Conservation (phyloP, 2,113 vertebrate genomes). For the Zingel zingel region DNA sequence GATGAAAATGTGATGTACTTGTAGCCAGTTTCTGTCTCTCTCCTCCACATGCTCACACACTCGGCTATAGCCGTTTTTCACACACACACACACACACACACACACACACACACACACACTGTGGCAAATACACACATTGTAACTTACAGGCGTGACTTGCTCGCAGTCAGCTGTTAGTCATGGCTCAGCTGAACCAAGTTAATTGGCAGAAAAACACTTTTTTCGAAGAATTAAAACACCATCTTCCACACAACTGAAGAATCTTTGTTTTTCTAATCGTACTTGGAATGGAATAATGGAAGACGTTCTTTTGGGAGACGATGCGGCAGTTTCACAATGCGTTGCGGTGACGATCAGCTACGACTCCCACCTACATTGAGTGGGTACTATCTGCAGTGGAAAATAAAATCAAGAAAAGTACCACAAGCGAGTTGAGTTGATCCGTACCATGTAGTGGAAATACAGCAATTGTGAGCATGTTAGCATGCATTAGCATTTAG, state of each 20-base stretch:
- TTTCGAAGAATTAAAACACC: background rate
- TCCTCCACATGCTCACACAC: background rate
- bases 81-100: background rate
- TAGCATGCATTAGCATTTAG: too few relatives aligned
- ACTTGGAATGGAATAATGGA: background rate
- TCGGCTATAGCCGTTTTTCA: background rate
- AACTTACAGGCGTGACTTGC: background rate
- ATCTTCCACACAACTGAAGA: background rate
- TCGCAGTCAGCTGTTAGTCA: slow-evolving; percentile 40
- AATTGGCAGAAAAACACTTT: background rate
- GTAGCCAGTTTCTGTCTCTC: slow-evolving; percentile 3
- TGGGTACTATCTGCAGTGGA: too few relatives aligned
- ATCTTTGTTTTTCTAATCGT: background rate
- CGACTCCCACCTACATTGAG: too few relatives aligned
- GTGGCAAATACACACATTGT: background rate
- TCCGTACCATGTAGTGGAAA: too few relatives aligned
- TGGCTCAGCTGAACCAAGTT: background rate
- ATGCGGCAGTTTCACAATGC: too few relatives aligned
- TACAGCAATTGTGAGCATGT: too few relatives aligned
- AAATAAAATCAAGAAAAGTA: too few relatives aligned
- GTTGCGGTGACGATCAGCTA: too few relatives aligned
- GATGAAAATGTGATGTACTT: slow-evolving; percentile 9
- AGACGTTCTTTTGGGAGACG: background rate
- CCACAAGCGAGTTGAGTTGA: too few relatives aligned
- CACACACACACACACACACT: too few relatives aligned